These are phyloP conservation scores for Papilio xuthus DNA, from an alignment of 1,140 invertebrate genomes.

Conservation along the genomic window DNA sequence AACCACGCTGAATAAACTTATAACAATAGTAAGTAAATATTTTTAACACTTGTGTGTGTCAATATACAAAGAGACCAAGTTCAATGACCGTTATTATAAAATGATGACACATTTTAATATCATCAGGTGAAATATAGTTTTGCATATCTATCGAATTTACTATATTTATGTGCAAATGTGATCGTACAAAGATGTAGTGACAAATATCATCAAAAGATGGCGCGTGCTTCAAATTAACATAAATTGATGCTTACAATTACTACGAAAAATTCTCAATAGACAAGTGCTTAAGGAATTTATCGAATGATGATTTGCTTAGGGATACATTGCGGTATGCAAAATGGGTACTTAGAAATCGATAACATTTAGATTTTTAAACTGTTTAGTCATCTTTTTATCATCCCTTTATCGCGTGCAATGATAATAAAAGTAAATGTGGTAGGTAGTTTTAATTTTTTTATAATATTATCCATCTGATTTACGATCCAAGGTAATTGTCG, in stretches of 20 bases:
- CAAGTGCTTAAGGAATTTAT: slow-evolving; percentile 26
- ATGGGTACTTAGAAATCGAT: slow-evolving; percentile 17
- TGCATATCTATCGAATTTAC: slow-evolving; percentile 72
- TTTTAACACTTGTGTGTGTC: slow-evolving; percentile 47
- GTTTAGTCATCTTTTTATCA: background rate
- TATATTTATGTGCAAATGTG: slow-evolving; percentile 69
- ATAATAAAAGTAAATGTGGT: background rate
- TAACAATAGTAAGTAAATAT: slow-evolving; percentile 9
- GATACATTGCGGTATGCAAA: background rate
- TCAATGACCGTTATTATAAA: slow-evolving; percentile 63
- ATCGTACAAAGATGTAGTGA: slow-evolving; percentile 43
- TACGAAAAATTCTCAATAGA: slow-evolving; percentile 1
- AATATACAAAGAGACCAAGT: slow-evolving; percentile 53
- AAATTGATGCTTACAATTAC: slow-evolving; percentile 51
- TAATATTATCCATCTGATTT: background rate
- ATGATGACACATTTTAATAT: slow-evolving; percentile 57
- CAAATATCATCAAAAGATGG: slow-evolving; percentile 33
- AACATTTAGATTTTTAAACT: background rate
- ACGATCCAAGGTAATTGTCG: too few species aligned
- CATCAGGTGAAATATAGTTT: slow-evolving; percentile 65
- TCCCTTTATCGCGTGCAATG: background rate
- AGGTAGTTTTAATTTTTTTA: background rate
- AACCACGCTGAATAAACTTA: slow-evolving; percentile 15
- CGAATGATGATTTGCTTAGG: background rate
- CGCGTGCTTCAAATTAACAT: slow-evolving; percentile 69